Percentiles rank a stretch among this genome's conserved stretches.
Conservation (phyloP, 1,140 invertebrate genomes). For the Gerris buenoi region DNA sequence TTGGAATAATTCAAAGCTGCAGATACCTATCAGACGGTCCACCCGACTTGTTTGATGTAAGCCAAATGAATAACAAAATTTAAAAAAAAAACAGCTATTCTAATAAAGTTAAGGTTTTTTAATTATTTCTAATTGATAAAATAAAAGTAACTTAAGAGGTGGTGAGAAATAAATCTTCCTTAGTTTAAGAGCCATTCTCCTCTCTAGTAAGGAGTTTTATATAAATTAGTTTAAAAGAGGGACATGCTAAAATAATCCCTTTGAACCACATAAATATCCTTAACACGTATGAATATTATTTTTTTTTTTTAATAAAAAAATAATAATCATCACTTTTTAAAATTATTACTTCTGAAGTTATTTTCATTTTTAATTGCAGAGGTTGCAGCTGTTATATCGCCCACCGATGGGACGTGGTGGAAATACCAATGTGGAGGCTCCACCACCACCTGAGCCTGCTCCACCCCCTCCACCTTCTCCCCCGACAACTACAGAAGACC, state of each 20-base stretch:
- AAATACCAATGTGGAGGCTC: conserved; percentile 4
- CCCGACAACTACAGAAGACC: conserved; percentile 44
- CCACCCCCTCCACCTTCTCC: conserved; percentile 23
- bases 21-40: conserved; percentile 65
- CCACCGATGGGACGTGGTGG: conserved; percentile 33
- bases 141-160: no score
- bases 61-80: no score
- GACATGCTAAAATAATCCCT: no score
- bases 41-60: conserved; percentile 73
- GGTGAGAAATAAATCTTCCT: no score
- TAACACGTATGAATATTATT: no score
- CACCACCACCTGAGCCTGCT: not conserved
- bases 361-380: conserved; percentile 32
- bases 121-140: no score
- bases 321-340: not conserved
- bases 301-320: not conserved
- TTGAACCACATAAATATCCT: no score
- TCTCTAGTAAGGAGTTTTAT: no score
- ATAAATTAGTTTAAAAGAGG: no score
- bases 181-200: no score
- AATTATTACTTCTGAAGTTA: not conserved
- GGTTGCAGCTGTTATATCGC: conserved; percentile 55
- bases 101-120: no score
- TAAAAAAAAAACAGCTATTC: no score
- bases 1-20: conserved; percentile 65